Conservation (phyloP, 2,113 vertebrate species). For the Lepus europaeus region DNA sequence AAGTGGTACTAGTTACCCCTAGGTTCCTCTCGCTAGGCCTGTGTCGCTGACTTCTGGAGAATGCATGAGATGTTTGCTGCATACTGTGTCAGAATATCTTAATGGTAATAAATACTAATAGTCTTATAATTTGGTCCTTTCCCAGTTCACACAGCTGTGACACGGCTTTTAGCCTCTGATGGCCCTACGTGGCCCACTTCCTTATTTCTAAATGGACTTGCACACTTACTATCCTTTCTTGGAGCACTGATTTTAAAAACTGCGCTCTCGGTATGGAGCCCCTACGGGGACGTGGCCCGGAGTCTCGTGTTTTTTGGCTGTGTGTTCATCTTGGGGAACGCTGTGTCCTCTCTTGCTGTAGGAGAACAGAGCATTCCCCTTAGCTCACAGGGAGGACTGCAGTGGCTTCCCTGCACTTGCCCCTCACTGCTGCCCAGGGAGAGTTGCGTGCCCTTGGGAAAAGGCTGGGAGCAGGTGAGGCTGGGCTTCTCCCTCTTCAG, state of each 20-base stretch:
- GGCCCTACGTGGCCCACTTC: neutral
- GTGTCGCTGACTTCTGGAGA: neutral
- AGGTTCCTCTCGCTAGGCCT: neutral
- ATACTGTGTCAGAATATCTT: neutral
- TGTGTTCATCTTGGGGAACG: neutral
- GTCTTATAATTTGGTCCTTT: neutral
- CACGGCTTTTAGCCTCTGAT: neutral
- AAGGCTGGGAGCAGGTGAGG: neutral
- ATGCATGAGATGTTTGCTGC: neutral
- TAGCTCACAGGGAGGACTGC: neutral
- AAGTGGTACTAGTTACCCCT: too few relatives aligned
- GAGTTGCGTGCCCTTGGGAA: neutral
- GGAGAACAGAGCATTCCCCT: neutral
- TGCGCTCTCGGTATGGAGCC: neutral
- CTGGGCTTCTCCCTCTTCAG: neutral
- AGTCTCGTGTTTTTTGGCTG: neutral
- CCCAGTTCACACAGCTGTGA: neutral
- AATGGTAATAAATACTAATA: neutral
- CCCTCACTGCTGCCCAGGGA: neutral
- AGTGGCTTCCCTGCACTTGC: fast-evolving
- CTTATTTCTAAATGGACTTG: neutral
- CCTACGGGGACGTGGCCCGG: neutral
- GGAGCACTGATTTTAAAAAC: neutral
- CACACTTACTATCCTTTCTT: neutral
- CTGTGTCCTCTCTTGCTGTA: neutral